Percentiles rank a stretch among this genome's conserved stretches.
These are phyloP conservation scores for Gymnocheta viridis DNA, from an alignment of 2,888 invertebrate species.

Conservation along the genomic window DNA sequence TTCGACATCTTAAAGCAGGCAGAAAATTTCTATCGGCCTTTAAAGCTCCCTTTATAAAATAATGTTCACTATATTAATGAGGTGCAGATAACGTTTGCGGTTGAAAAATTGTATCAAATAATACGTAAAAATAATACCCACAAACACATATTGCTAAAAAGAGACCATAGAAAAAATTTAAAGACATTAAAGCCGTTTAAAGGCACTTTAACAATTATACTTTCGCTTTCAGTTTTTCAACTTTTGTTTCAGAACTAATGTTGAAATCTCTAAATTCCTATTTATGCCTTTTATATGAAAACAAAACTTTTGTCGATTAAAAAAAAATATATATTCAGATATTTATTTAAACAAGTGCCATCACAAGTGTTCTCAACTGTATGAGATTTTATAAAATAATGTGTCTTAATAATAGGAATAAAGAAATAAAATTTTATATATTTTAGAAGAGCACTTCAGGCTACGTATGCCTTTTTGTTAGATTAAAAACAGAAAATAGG, in stretches of 20 bases:
- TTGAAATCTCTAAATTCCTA: not conserved
- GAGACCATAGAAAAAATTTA: too few relatives aligned
- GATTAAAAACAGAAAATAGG: slow-evolving; percentile 3
- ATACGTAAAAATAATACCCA: too few relatives aligned
- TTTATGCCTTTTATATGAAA: not conserved
- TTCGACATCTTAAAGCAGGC: too few relatives aligned
- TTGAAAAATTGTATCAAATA: too few relatives aligned
- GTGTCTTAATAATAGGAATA: slow-evolving; percentile 1
- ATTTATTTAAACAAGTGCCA: slow-evolving; percentile 19
- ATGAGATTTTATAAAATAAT: not conserved
- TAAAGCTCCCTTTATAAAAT: too few relatives aligned
- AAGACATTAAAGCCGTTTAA: too few relatives aligned
- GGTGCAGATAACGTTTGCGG: too few relatives aligned
- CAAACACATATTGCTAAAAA: too few relatives aligned
- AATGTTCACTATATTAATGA: too few relatives aligned
- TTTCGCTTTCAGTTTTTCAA: not conserved
- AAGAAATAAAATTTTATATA: slow-evolving; percentile 28
- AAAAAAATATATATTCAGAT: not conserved
- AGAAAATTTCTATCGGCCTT: too few relatives aligned
- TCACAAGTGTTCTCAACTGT: not conserved
- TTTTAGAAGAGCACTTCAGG: slow-evolving; percentile 11
- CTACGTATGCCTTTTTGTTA: slow-evolving; percentile 9
- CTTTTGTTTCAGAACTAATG: not conserved
- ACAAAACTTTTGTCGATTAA: not conserved
- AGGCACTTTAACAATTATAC: not conserved